Base-by-base conservation (phyloP, 2,797 vertebrate genomes). In the Melanotaenia parkinsoni region DNA sequence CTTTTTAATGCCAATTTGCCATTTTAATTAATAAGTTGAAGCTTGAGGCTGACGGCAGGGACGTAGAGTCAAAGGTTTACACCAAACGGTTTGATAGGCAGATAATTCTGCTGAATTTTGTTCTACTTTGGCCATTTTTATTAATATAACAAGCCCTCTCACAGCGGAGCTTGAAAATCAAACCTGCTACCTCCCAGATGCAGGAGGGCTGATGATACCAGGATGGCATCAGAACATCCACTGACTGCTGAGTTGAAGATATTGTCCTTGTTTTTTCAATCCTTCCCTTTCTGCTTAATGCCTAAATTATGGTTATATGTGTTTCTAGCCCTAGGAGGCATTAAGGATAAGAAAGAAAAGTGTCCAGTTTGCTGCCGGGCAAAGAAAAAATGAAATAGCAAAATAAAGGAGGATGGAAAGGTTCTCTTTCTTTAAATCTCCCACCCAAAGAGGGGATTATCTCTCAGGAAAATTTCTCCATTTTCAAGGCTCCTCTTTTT, bases 321-420 rank as follows among this genome's bases (percentile, higher is more conserved):
- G 59, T 80, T 76, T 83, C 47, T 71, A 71, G 67, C 76, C 62
- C 58, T 40, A 40, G 59, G 61, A 77, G 37, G 71, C 30, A 67
- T 62, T 70, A 4, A 4, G 6, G 51, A 75, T 64, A 33, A 83
- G 74, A 86, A 58, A 58, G 56, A 33, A 72, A 67, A 68, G 47
- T 54, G 65, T 37, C 37, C 62, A 70, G 68, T 22, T 32, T 64
- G 70, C 74, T 79, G 70, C 73, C 12, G 40, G 69, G 30, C 24
- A 75, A 58, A 72, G 51, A 66, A 50, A 50, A 58, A 74, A 81
- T 84, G 82, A 86, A 85, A 64, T 50, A 62, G 51, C n/a, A 72
- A 81, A 86, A 81, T 74, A 38, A 84, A 80, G 62, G 60, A 77
- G 63, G 70, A 83, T 85, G 77, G 86, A 89, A 86, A 86, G 76